Conservation (phyloP, 2,797 vertebrate genomes). For the Sibirionetta formosa region DNA sequence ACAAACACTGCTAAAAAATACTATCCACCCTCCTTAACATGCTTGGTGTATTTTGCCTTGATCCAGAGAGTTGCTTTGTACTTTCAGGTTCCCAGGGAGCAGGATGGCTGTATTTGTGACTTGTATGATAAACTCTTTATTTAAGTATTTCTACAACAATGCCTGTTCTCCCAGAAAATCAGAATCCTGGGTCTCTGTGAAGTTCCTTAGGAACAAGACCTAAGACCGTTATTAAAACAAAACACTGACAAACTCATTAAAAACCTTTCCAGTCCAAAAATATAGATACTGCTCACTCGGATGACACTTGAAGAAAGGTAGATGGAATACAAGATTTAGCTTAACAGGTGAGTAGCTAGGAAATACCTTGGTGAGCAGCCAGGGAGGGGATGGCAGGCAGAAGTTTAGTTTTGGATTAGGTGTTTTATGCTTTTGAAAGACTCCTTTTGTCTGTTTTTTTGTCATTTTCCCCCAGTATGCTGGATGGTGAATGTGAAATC, state of each 20-base stretch:
- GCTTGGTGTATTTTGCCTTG: accelerated
- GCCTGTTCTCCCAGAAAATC: not conserved
- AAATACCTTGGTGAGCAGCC: not conserved
- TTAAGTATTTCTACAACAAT: not conserved
- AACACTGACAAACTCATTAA: not conserved
- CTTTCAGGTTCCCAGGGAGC: not conserved
- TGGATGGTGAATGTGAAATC: accelerated
- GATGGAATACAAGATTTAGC: not conserved
- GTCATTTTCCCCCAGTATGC: too few species aligned
- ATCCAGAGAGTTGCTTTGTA: not conserved
- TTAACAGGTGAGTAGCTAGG: not conserved
- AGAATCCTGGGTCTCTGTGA: not conserved
- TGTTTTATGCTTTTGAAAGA: not conserved
- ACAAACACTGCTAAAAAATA: not conserved
- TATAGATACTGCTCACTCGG: not conserved
- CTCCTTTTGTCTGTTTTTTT: not conserved
- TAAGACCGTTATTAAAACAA: not conserved
- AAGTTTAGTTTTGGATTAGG: not conserved
- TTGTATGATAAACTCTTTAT: not conserved
- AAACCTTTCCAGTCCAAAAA: not conserved
- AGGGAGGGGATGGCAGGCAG: not conserved
- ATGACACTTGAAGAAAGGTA: not conserved
- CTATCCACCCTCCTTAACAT: not conserved
- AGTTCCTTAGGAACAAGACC: not conserved
- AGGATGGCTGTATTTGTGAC: not conserved